Conservation (phyloP, 2,888 invertebrate genomes). For the Hipparchia semele region DNA sequence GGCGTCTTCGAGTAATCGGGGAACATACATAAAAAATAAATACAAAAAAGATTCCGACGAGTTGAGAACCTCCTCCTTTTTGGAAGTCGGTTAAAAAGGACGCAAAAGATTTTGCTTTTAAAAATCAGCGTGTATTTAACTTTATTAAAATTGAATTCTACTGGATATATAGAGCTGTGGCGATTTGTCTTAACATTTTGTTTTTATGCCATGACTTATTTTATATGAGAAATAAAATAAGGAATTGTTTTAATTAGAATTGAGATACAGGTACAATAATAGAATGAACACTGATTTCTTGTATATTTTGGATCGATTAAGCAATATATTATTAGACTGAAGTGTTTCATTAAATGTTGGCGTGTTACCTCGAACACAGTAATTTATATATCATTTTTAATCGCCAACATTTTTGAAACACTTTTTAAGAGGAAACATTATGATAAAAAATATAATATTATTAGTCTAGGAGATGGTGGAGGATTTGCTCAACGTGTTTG, state of each 20-base stretch:
- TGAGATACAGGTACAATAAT: slow-evolving; percentile 64
- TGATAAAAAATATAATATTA: slow-evolving; percentile 18
- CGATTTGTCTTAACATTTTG: slow-evolving; percentile 47
- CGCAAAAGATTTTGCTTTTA: neutral
- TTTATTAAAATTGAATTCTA: neutral
- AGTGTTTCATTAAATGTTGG: slow-evolving; percentile 74
- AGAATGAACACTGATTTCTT: slow-evolving; percentile 56
- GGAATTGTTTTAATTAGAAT: slow-evolving; percentile 70
- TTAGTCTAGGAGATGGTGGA: slow-evolving; percentile 4
- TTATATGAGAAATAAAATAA: slow-evolving; percentile 47
- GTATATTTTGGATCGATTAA: slow-evolving; percentile 77
- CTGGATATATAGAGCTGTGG: slow-evolving; percentile 33
- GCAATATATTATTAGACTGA: slow-evolving; percentile 78
- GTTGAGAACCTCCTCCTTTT: too few relatives aligned
- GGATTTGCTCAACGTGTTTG: neutral
- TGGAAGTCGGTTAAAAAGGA: neutral
- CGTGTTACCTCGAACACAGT: slow-evolving; percentile 59
- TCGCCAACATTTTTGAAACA: slow-evolving; percentile 75
- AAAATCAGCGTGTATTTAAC: neutral
- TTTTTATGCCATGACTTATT: slow-evolving; percentile 61
- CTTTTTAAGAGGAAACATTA: slow-evolving; percentile 49
- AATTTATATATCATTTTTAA: slow-evolving; percentile 58
- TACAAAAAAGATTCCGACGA: too few relatives aligned
- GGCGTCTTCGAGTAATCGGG: too few relatives aligned
- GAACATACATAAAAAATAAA: too few relatives aligned